These are phyloP conservation scores for Drosophila tripunctata DNA, from an alignment of 2,888 invertebrate genomes.

Conservation along the genomic window DNA sequence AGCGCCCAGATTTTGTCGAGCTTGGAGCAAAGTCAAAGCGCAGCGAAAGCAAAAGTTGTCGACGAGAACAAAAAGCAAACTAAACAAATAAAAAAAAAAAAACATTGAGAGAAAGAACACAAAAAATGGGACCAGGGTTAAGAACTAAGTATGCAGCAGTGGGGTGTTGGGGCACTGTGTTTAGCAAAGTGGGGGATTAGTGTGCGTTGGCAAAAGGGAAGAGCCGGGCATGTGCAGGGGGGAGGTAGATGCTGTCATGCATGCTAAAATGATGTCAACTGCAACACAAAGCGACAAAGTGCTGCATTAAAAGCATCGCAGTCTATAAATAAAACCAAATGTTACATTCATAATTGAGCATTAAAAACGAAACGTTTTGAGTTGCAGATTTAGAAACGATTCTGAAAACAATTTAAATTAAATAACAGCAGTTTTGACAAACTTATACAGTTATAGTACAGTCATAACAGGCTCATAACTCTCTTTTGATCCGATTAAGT, in stretches of 20 bases:
- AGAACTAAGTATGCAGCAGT: too few species aligned
- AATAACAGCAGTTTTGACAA: too few species aligned
- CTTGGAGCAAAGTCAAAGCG: conserved; percentile 28
- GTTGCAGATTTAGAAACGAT: too few species aligned
- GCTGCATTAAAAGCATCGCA: conserved; percentile 31
- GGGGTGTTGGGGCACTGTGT: too few species aligned
- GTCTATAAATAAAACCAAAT: conserved; percentile 5
- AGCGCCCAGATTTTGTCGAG: conserved; percentile 39
- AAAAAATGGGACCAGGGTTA: background rate
- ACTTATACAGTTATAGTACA: too few species aligned
- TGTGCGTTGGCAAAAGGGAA: conserved; percentile 7
- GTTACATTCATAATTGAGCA: conserved; percentile 9
- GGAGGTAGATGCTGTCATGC: conserved; percentile 44
- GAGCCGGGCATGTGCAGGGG: background rate
- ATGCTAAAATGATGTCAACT: conserved; percentile 55
- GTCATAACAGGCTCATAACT: too few species aligned
- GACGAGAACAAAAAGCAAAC: conserved; percentile 34
- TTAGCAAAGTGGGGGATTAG: too few species aligned
- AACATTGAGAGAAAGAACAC: background rate
- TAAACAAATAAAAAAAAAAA: conserved; percentile 59
- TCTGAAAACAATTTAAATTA: too few species aligned
- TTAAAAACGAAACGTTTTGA: too few species aligned
- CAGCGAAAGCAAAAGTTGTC: conserved; percentile 16
- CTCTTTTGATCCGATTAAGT: too few species aligned
- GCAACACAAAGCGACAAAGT: conserved; percentile 28